Evolutionary conservation across 2,888 invertebrate species (phyloP), one percentile per base, ranked within the genome.

Genomic region (Netelia inedita): DNA sequence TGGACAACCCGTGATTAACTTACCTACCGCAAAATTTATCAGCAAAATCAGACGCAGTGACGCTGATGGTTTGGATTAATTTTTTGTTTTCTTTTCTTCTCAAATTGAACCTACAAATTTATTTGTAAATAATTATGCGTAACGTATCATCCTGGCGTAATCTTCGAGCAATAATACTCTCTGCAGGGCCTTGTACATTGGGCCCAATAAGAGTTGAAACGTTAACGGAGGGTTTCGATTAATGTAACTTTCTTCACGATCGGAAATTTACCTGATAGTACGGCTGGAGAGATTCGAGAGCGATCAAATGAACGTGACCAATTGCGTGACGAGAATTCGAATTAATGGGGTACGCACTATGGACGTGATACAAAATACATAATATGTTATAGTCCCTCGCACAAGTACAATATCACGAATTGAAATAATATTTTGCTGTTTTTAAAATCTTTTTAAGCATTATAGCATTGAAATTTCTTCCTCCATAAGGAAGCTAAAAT

Each of bases 21-120:
- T 63, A 78, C 81, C 46, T 55, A 53, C 72, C 68, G 82, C 55
- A 71, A 86, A 88, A 86, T 86, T 78, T n/a, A 19, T 28, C 55
- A 76, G 69, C 63, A 71, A 79, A 55, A 63, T 61, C 41, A 19
- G 14, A 35, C 35, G 35, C 35, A 19, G 10, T 14, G 19, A n/a
- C 16, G 71, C 43, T 10, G 69, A 21, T 21, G 14, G 19, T 35
- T 16, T 11, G 1, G 46, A 35, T 35, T 35, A 35, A 5, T 35
- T 35, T 35, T 35, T 6, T 8, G 5, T 6, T 35, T 2, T 57
- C 10, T 16, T 78, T 69, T n/a, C 61, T 11, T n/a, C n/a, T n/a
- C 16, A 50, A 41, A 21, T 55, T 72, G 55, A 23, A 65, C 72
- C 46, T 72, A 41, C 55, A 41, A 41, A 43, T 72, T 63, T 28